phyloP scores from a whole-genome alignment of 2,797 vertebrate species.

The Cygnus olor region DNA sequence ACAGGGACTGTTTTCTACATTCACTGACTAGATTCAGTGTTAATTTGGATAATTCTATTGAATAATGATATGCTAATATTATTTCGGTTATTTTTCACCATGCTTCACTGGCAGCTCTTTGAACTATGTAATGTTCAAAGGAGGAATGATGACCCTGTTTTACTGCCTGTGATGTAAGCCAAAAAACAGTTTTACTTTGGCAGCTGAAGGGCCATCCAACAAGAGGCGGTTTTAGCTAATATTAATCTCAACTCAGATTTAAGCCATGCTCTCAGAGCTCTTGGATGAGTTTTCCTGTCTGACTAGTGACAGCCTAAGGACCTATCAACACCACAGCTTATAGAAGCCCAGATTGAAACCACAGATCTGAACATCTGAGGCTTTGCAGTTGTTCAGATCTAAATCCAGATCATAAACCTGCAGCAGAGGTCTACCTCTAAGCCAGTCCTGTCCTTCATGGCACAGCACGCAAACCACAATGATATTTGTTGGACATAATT shows the following conservation, averaged over 20 bases:
- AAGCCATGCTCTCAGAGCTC: neutral
- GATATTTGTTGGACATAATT: neutral
- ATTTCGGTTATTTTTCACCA: neutral
- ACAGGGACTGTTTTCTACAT: neutral
- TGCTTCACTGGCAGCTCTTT: neutral
- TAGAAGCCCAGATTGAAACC: neutral
- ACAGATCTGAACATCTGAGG: neutral
- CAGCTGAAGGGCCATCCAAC: neutral
- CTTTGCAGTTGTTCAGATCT: neutral
- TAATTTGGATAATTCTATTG: neutral
- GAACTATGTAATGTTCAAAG: neutral
- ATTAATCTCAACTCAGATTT: neutral
- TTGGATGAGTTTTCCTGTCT: neutral
- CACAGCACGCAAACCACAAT: neutral
- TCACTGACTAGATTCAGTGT: neutral
- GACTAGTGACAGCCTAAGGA: neutral
- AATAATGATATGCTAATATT: neutral
- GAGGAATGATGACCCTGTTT: neutral
- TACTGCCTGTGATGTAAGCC: neutral
- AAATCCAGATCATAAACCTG: slow-evolving; percentile 21
- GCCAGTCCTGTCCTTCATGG: neutral
- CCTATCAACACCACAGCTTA: neutral
- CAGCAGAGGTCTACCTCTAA: neutral
- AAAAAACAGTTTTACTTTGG: neutral
- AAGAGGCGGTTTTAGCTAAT: neutral